Percentiles rank a stretch among this genome's conserved stretches.
Evolutionary conservation across 2,113 vertebrate genomes (phyloP).

Genomic region (Tylochromis polylepis): DNA sequence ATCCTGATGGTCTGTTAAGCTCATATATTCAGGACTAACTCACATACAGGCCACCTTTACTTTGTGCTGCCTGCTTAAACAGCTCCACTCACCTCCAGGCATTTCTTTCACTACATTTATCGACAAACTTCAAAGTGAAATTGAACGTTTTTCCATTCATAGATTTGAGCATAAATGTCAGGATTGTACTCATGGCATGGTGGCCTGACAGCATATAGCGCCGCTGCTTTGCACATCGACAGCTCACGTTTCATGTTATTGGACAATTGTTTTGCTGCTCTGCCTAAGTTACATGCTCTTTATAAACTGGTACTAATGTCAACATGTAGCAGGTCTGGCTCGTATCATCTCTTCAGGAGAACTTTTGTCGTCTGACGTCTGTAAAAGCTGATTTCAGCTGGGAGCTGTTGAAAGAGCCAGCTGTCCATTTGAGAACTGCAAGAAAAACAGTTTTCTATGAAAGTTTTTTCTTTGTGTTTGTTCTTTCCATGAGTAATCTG

Average conservation of each 20-base stretch:
- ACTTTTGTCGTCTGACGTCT: not conserved
- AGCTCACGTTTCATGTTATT: not conserved
- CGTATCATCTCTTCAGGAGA: not conserved
- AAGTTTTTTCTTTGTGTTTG: not conserved
- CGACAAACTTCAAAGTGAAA: constrained; percentile 1
- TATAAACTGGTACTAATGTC: not conserved
- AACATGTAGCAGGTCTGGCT: not conserved
- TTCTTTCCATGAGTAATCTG: not conserved
- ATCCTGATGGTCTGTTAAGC: constrained; percentile 25
- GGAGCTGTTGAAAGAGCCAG: constrained; percentile 17
- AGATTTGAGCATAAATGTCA: not conserved
- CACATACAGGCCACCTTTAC: constrained; percentile 7
- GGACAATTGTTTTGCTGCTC: not conserved
- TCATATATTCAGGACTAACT: constrained; percentile 40
- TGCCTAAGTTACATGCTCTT: not conserved
- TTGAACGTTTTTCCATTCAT: not conserved
- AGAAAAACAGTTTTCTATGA: not conserved
- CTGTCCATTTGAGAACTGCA: not conserved
- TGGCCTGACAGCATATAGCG: not conserved
- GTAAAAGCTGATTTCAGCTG: not conserved
- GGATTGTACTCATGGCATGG: not conserved
- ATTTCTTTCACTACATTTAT: constrained; percentile 2
- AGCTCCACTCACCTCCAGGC: not conserved
- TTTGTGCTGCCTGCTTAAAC: constrained; percentile 10
- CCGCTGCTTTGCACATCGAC: not conserved